Percentiles rank a stretch among this genome's conserved stretches.
These are phyloP conservation scores for Ochropacha duplaris DNA, from an alignment of 2,888 invertebrate species.

Conservation along the genomic window DNA sequence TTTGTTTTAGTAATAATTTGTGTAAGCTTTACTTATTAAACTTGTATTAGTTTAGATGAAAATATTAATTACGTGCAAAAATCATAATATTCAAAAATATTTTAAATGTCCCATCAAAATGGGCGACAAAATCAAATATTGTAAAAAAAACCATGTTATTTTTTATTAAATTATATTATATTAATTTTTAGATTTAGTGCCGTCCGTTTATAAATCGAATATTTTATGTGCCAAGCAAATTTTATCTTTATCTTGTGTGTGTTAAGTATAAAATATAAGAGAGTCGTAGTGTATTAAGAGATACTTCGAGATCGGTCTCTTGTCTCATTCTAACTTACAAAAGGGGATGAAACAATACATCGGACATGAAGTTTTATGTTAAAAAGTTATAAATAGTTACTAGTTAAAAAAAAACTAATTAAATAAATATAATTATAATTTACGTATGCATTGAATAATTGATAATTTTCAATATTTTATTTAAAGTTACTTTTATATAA, in stretches of 20 bases:
- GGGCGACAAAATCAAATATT: not conserved
- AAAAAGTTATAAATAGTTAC: conserved; percentile 8
- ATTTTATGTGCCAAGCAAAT: conserved; percentile 65
- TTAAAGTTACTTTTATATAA: conserved; percentile 70
- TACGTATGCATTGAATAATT: conserved; percentile 44
- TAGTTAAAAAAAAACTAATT: conserved; percentile 19
- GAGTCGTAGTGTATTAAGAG: conserved; percentile 11
- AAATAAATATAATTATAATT: conserved; percentile 32
- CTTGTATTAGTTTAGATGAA: not conserved
- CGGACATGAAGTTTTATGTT: conserved; percentile 15
- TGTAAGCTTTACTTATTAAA: not conserved
- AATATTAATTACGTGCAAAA: not conserved
- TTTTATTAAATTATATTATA: not conserved
- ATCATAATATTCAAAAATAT: not conserved
- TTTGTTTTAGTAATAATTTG: not conserved
- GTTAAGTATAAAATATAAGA: conserved; percentile 21
- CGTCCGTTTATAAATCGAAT: conserved; percentile 69
- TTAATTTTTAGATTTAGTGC: conserved; percentile 57
- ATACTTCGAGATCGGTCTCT: conserved; percentile 4
- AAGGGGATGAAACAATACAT: conserved; percentile 16
- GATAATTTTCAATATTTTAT: conserved; percentile 50
- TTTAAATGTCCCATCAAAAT: not conserved
- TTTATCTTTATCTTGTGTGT: conserved; percentile 29
- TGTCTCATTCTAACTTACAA: not conserved
- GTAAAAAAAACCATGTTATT: not conserved